Evolutionary conservation across 2,797 vertebrate genomes (phyloP), one percentile per base, ranked within the genome.

Genomic region (Scomberomorus guttatus): DNA sequence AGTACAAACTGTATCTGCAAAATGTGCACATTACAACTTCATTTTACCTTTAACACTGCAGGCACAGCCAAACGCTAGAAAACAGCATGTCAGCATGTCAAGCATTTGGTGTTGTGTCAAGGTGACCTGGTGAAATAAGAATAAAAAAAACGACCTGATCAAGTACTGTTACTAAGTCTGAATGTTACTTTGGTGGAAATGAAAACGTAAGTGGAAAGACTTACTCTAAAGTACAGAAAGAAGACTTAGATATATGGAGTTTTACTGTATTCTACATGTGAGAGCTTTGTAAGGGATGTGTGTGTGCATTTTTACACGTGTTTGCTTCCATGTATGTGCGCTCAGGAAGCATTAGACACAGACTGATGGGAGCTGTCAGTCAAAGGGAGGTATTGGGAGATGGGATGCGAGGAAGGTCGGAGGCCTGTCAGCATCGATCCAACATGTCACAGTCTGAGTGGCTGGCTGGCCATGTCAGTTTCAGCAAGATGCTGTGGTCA

Each of bases 351-450:
- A 34, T 79, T 67, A 56, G 80, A 80, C 60, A 64, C 72, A 79
- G 74, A 80, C 51, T 82, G 84, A 87, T 85, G 74, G 67, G 65
- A 86, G 77, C 65, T 87, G 87, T 90, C 89, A 80, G 67, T 92
- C 86, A 88, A 15, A 68, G 8, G 22, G 63, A 86, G 79, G 77
- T 84, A 80, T 77, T 76, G 65, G 80, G 60, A 76, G 85, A 80
- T 18, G 75, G 24, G 72, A 52, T 52, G 54, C 25, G 55, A 72
- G 60, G 58, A 59, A 73, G 85, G 84, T 86, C 34, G 29, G 44
- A 66, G 34, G 79, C 59, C 80, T 67, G 81, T 74, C 24, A 24
- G 65, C 76, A 85, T 83, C 13, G 66, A 91, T 88, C 80, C 75
- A 42, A n/a, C 57, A 37, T 67, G 71, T 88, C 86, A 71, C 48